Evolutionary conservation across 2,113 vertebrate species (phyloP).

Genomic region (Odontophorus gujanensis): DNA sequence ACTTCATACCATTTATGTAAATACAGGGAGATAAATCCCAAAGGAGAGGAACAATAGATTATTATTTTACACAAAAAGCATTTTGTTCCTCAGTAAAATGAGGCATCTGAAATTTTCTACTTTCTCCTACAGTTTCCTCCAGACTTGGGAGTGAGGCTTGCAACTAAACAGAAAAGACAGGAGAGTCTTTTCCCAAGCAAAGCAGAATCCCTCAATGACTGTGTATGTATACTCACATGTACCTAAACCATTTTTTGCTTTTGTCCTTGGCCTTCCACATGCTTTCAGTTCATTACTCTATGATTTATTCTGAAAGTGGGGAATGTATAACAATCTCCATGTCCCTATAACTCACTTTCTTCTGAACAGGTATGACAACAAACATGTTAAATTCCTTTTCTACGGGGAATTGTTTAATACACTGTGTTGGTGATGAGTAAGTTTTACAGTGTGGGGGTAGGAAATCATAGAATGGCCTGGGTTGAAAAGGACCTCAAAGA

Average conservation of each 20-base stretch:
- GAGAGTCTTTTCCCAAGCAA: not conserved
- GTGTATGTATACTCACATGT: fast-evolving
- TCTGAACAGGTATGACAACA: not conserved
- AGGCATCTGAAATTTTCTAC: not conserved
- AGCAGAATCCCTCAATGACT: not conserved
- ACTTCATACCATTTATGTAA: not conserved
- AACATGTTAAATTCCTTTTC: not conserved
- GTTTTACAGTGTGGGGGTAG: not conserved
- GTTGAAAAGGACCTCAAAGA: too few relatives aligned
- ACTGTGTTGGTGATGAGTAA: not conserved
- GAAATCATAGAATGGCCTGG: too few relatives aligned
- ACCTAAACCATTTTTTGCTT: not conserved
- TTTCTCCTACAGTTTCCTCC: not conserved
- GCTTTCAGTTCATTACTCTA: not conserved
- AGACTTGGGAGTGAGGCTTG: not conserved
- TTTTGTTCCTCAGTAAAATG: not conserved
- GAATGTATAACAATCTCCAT: not conserved
- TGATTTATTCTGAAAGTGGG: not conserved
- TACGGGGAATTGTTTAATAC: not conserved
- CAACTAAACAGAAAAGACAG: not conserved
- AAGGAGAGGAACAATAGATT: not conserved
- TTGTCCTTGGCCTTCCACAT: not conserved
- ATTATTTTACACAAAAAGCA: not conserved
- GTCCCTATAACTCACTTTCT: not conserved
- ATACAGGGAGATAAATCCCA: not conserved